Evolutionary conservation across 2,113 vertebrate species (phyloP).

Genomic region (Oreamnos americanus): DNA sequence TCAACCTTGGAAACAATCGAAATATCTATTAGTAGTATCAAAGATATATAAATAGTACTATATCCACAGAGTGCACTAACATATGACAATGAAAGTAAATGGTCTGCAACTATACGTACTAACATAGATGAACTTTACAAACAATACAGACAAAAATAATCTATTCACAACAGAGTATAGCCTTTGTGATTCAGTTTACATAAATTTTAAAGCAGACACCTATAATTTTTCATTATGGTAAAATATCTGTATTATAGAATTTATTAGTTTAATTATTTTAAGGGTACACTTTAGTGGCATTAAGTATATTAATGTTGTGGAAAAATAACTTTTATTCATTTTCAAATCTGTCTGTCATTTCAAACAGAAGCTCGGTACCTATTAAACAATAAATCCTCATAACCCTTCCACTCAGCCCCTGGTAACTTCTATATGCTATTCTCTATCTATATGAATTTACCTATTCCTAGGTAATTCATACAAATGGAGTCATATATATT

Average conservation of each 20-base stretch:
- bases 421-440: not conserved
- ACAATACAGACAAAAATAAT: not conserved
- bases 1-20: not conserved
- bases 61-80: not conserved
- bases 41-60: not conserved
- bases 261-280: not conserved
- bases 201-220: not conserved
- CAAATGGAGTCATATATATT: not conserved
- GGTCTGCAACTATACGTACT: not conserved
- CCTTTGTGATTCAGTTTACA: not conserved
- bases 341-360: not conserved
- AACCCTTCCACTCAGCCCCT: not conserved
- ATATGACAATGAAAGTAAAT: not conserved
- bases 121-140: not conserved
- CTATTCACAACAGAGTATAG: not conserved
- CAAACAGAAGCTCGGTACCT: not conserved
- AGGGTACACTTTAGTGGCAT: not conserved
- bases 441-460: not conserved
- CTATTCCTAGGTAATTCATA: not conserved
- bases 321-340: not conserved
- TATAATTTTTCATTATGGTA: not conserved
- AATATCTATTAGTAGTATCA: not conserved
- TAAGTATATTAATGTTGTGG: not conserved
- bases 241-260: not conserved
- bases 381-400: not conserved